Evolutionary conservation across 2,797 vertebrate species (phyloP), one percentile per base, ranked within the genome.

Genomic region (Pangasius sanitwongsei): DNA sequence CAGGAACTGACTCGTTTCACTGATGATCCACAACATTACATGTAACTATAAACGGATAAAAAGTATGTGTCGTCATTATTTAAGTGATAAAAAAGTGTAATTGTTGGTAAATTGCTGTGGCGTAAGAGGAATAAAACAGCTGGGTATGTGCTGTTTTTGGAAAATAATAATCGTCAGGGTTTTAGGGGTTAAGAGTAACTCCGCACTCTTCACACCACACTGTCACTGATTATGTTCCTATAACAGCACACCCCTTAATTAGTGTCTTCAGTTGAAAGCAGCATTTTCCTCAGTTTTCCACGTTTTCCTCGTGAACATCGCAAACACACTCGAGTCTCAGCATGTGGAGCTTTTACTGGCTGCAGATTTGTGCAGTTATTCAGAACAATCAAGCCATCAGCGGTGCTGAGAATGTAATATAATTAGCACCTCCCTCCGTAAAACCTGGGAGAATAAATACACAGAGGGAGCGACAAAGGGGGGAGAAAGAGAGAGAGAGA

Each of bases 321-420:
- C 8, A 37, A 34, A 80, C n/a, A 18, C 25, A 16, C 28, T 80
- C 16, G 13, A 80, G 50, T 80, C 77, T 80, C 72, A 25, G 41
- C 0, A 1, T 16, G 74, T 50, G 15, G 48, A 50, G 50, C 7
- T 80, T 81, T 37, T 6, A 81, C 78, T 25, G 31, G 50, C n/a
- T 34, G 50, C 31, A 81, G 78, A 57, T 59, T 37, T 59, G 31
- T 34, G 59, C 53, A 23, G 20, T 37, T 59, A 81, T 82, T 82
- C 53, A 37, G 31, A 81, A 81, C n/a, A 37, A 82, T 82, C 78
- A 82, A 82, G 55, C 55, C 78, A 82, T 96, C 94, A 95, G 93
- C 91, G 92, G 93, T 91, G 90, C 92, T 92, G 93, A 92, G 90
- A 95, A 94, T 92, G 93, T 93, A 92, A 94, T 90, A 94, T 94